Evolutionary conservation across 1,140 invertebrate genomes (phyloP).

Genomic region (Drosophila sturtevanti): DNA sequence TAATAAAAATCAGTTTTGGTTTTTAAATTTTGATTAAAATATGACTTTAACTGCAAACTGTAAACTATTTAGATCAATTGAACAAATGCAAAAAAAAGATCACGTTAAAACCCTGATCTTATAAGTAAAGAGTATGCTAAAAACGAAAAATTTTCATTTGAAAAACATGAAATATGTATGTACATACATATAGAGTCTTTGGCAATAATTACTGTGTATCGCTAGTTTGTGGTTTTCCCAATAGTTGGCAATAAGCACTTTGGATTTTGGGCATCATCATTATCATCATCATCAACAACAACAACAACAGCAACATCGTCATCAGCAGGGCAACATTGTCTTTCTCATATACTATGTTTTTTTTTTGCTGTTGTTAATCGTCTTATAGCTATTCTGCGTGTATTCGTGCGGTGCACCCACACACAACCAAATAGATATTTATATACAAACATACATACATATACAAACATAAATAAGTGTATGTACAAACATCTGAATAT

Average conservation of each 20-base stretch:
- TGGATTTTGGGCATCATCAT: not conserved
- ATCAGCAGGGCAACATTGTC: not conserved
- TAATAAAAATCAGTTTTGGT: no score
- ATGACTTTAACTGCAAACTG: no score
- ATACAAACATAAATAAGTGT: not conserved
- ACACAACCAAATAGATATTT: slow-evolving; percentile 12
- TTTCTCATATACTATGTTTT: slow-evolving; percentile 7
- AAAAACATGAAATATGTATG: no score
- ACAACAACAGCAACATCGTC: no score
- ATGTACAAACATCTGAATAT: no score
- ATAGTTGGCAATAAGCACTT: not conserved
- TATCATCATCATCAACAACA: not conserved
- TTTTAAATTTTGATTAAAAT: no score
- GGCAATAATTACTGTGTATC: not conserved
- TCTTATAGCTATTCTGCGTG: slow-evolving; percentile 22
- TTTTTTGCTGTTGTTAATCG: slow-evolving; percentile 19
- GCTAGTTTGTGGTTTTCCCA: not conserved
- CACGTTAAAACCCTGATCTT: no score
- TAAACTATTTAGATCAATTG: no score
- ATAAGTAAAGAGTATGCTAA: no score
- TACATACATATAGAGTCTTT: not conserved
- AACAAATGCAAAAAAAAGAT: no score
- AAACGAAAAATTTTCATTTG: not conserved
- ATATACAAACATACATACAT: not conserved
- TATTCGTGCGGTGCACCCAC: slow-evolving; percentile 33